Evolutionary conservation across 2,113 vertebrate species (phyloP).

Genomic region (Anhinga rufa): DNA sequence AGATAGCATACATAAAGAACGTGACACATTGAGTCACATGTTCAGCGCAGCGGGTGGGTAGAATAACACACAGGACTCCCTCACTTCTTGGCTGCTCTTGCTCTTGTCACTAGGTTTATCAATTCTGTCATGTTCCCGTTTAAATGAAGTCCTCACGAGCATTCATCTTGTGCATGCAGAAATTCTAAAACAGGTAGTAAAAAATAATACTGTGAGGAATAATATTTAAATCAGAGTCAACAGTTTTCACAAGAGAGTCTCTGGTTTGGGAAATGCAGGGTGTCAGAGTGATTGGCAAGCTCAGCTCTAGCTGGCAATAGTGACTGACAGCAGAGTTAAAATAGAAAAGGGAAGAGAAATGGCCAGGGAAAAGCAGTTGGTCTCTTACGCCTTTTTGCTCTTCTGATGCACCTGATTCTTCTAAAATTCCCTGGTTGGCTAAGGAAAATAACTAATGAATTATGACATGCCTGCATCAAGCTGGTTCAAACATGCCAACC

Average conservation of each 20-base stretch:
- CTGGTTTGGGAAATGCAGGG: not conserved
- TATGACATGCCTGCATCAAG: not conserved
- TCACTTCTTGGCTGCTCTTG: not conserved
- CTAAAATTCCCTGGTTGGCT: not conserved
- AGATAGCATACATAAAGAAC: not conserved
- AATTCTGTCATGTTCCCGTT: not conserved
- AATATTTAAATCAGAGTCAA: not conserved
- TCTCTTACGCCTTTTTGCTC: not conserved
- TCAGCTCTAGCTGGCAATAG: not conserved
- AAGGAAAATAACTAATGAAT: not conserved
- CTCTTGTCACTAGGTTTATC: not conserved
- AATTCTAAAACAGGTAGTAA: not conserved
- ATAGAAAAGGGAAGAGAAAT: not conserved
- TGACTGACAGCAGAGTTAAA: not conserved
- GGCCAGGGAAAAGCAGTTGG: not conserved
- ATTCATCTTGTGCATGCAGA: not conserved
- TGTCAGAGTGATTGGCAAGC: not conserved
- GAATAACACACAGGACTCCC: not conserved
- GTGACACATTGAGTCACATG: accelerated
- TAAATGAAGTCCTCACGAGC: not conserved
- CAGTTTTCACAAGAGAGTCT: not conserved
- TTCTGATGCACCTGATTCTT: not conserved
- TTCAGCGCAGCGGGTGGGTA: not conserved
- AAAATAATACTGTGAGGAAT: not conserved
- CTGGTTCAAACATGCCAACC: not conserved